phyloP scores from a whole-genome alignment of 2,113 vertebrate species.

The Hassar affinis region DNA sequence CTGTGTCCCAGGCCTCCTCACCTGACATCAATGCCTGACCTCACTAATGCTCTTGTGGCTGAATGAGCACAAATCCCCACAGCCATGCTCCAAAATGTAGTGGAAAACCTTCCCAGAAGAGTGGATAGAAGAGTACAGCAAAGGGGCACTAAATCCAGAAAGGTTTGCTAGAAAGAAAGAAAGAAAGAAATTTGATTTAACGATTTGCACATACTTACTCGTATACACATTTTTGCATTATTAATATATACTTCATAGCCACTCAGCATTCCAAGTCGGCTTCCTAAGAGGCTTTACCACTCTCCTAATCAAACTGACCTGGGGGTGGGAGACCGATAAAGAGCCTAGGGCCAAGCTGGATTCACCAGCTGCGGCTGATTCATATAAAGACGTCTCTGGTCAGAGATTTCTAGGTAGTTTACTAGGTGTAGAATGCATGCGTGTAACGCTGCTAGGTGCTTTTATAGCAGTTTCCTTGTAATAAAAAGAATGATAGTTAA shows the following conservation, averaged over 20 bases:
- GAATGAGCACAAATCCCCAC: not conserved
- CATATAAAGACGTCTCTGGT: not conserved
- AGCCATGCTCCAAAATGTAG: not conserved
- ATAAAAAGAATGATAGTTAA: not conserved
- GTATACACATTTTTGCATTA: not conserved
- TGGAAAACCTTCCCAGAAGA: not conserved
- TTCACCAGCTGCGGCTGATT: not conserved
- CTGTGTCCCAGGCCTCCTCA: not conserved
- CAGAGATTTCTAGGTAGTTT: not conserved
- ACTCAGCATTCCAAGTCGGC: not conserved
- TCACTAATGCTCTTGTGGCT: not conserved
- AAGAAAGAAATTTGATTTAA: too few species aligned
- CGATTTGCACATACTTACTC: too few species aligned
- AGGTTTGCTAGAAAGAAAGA: not conserved
- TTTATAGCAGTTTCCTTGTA: conserved; percentile 3
- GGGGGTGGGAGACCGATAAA: not conserved
- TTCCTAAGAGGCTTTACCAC: conserved; percentile 25
- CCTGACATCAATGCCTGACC: not conserved
- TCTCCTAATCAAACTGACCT: conserved; percentile 38
- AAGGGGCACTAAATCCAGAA: not conserved
- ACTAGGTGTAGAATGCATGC: not conserved
- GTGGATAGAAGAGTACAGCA: not conserved
- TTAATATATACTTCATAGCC: not conserved
- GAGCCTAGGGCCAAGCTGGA: not conserved
- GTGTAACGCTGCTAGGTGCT: not conserved